phyloP scores from a whole-genome alignment of 2,888 invertebrate genomes.

The Megastigmus dorsalis region DNA sequence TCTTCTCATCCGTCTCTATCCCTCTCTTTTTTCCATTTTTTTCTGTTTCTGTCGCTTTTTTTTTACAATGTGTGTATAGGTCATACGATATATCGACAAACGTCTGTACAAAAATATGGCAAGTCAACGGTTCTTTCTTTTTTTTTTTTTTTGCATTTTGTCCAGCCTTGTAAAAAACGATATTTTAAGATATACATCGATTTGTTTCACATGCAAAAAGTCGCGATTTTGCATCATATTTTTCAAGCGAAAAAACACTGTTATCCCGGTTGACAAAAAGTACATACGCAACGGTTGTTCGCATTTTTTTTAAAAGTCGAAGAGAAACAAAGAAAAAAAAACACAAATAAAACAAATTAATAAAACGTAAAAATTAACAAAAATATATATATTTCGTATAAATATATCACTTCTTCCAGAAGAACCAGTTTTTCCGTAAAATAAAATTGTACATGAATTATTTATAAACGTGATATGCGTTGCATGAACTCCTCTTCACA shows the following conservation, averaged over 20 bases:
- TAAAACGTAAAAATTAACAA: neutral
- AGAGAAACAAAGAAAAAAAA: too few relatives aligned
- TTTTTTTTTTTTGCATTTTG: too few relatives aligned
- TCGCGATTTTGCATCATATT: neutral
- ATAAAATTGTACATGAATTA: constrained; percentile 14
- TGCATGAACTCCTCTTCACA: neutral
- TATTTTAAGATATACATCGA: neutral
- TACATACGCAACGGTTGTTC: too few relatives aligned
- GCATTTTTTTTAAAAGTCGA: too few relatives aligned
- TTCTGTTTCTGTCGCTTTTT: neutral
- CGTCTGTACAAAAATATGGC: constrained; percentile 61
- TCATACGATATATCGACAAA: constrained; percentile 17
- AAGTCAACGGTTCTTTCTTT: constrained; percentile 42
- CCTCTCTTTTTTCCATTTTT: constrained; percentile 1
- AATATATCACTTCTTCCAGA: constrained; percentile 6
- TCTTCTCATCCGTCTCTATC: too few relatives aligned
- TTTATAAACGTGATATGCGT: neutral
- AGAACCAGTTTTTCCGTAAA: neutral
- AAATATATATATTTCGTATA: neutral
- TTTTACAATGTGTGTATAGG: constrained; percentile 24
- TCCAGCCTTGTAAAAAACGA: constrained; percentile 47
- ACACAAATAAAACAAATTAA: too few relatives aligned
- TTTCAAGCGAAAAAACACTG: neutral
- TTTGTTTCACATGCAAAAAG: constrained; percentile 9
- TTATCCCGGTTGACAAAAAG: too few relatives aligned